A percentile compares a stretch with the other conserved stretches of the same genome.
phyloP scores from a whole-genome alignment of 2,888 invertebrate genomes.

The Lamproptera curius region DNA sequence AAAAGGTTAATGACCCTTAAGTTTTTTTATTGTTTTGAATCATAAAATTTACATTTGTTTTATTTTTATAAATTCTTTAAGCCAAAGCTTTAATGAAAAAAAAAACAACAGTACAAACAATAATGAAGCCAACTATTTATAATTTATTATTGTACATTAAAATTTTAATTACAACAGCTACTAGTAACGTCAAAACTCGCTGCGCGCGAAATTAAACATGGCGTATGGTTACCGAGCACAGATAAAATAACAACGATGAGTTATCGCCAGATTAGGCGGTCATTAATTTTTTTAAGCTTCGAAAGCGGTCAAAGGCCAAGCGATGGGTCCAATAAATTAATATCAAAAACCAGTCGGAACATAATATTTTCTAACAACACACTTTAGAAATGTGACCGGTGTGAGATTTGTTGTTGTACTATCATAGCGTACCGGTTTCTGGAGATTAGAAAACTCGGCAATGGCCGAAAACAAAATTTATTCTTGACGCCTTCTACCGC shows the following conservation, averaged over 20 bases:
- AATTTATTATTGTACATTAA: too few relatives aligned
- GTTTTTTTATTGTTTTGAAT: too few relatives aligned
- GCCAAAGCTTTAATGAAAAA: too few relatives aligned
- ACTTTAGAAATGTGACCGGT: slow-evolving; percentile 8
- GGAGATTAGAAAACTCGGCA: slow-evolving; percentile 20
- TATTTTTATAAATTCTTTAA: too few relatives aligned
- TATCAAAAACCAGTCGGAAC: slow-evolving; percentile 12
- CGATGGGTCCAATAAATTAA: slow-evolving; percentile 12
- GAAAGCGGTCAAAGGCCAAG: slow-evolving; percentile 12
- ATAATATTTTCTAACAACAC: slow-evolving; percentile 8
- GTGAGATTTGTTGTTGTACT: slow-evolving; percentile 9
- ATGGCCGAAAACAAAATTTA: slow-evolving; percentile 8
- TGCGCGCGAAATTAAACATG: background rate
- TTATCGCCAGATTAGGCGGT: background rate
- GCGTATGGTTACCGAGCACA: background rate
- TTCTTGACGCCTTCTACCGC: slow-evolving; percentile 1
- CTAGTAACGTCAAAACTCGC: background rate
- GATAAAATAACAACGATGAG: slow-evolving; percentile 1
- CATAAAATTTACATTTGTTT: too few relatives aligned
- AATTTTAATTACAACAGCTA: background rate
- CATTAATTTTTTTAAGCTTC: slow-evolving; percentile 7
- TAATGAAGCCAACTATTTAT: too few relatives aligned
- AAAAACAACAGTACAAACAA: too few relatives aligned
- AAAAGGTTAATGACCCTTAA: too few relatives aligned
- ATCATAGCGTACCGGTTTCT: slow-evolving; percentile 16